Conservation (phyloP, 2,797 vertebrate species). For the Sebastes diploproa region DNA sequence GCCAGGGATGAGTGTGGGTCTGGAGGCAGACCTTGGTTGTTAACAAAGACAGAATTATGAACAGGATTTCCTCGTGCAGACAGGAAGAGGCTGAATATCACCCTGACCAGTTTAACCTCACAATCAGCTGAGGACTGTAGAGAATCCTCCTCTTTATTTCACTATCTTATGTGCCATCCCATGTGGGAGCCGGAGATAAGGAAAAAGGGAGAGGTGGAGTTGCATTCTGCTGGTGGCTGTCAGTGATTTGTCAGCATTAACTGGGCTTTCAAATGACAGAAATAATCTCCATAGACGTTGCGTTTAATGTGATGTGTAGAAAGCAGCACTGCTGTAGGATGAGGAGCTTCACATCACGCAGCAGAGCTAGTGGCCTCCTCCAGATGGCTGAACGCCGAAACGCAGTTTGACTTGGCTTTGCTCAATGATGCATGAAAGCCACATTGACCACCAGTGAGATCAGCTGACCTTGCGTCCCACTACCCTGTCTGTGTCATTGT, state of each 20-base stretch:
- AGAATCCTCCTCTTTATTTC: slow-evolving; percentile 28
- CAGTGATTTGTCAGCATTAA: slow-evolving; percentile 26
- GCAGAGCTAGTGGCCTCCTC: slow-evolving; percentile 42
- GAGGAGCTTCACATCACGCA: slow-evolving; percentile 13
- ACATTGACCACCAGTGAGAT: slow-evolving; percentile 72
- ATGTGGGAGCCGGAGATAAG: slow-evolving; percentile 11
- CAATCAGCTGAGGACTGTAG: slow-evolving; percentile 43
- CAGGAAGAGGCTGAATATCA: slow-evolving; percentile 36
- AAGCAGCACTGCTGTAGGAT: background rate
- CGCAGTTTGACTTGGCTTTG: slow-evolving; percentile 72
- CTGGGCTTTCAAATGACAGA: background rate
- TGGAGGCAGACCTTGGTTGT: slow-evolving; percentile 13
- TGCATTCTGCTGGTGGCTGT: background rate
- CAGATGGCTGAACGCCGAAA: slow-evolving; percentile 69
- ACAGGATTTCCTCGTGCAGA: slow-evolving; percentile 44
- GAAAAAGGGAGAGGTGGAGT: background rate
- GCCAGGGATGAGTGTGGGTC: slow-evolving; percentile 13
- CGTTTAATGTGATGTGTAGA: background rate
- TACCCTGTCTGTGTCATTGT: slow-evolving; percentile 39
- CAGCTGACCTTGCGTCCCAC: slow-evolving; percentile 65
- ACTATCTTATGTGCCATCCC: slow-evolving; percentile 3
- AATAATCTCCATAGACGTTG: background rate
- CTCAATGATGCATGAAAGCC: slow-evolving; percentile 72
- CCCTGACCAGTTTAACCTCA: slow-evolving; percentile 50
- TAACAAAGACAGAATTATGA: slow-evolving; percentile 54